phyloP scores from a whole-genome alignment of 2,113 vertebrate species.

The Brachypodius melanocephalos region DNA sequence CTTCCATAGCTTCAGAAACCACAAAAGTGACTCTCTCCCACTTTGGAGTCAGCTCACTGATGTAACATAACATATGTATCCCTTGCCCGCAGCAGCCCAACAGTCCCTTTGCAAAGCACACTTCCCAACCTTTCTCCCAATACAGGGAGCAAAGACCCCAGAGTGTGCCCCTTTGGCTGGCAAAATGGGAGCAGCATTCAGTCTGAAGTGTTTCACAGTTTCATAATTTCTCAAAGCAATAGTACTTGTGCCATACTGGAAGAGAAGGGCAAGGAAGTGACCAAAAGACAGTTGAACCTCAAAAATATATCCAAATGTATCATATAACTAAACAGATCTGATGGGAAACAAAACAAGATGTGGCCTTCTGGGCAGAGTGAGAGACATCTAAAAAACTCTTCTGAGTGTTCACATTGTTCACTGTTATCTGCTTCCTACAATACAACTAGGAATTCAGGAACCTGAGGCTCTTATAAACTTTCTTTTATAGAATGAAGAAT shows the following conservation, averaged over 20 bases:
- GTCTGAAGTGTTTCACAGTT: not conserved
- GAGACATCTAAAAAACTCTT: not conserved
- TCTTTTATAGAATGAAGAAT: not conserved
- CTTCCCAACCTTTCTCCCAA: not conserved
- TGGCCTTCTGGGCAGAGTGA: not conserved
- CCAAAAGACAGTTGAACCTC: not conserved
- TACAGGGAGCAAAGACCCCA: not conserved
- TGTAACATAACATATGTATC: not conserved
- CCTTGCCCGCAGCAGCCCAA: not conserved
- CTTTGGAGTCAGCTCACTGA: not conserved
- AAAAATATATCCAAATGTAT: not conserved
- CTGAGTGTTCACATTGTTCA: not conserved
- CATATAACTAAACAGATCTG: not conserved
- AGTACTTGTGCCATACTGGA: not conserved
- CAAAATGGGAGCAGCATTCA: not conserved
- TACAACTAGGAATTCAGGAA: not conserved
- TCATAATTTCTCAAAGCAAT: not conserved
- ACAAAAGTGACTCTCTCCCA: not conserved
- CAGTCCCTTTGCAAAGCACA: accelerated
- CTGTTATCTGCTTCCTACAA: not conserved
- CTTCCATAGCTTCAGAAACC: not conserved
- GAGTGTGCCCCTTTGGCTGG: not conserved
- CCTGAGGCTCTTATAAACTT: not conserved
- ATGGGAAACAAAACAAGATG: not conserved
- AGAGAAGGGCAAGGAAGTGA: not conserved